Evolutionary conservation across 2,797 vertebrate genomes (phyloP), one percentile per base, ranked within the genome.

Genomic region (Phoxinus dragarum): DNA sequence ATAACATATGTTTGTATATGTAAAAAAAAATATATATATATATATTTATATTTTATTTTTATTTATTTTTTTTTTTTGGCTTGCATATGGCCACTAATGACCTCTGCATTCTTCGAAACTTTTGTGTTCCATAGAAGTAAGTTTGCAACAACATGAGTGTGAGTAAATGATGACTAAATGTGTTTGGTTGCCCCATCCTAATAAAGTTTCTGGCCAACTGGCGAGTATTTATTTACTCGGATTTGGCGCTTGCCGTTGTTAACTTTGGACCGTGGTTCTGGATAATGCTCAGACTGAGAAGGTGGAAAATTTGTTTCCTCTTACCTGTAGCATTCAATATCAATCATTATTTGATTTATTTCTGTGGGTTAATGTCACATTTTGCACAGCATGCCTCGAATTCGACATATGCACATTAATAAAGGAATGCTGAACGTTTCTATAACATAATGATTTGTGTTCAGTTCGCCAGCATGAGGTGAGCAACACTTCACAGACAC

Each of bases 401-500:
- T 31, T 42, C 56, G 74, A 49, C 56, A 80, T 42, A 14, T 79
- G 49, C 31, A 67, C 52, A 49, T 67, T 61, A 69, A 71, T 52
- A 85, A 74, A 64, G 31, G 19, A 89, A 80, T 6, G 36, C 79
- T 40, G 83, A 84, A 31, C 40, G 23, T 77, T 77, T 89, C 75
- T 78, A 66, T 85, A 84, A 82, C 23, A 78, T 59, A 75, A 75
- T 40, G 72, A 87, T 79, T 77, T 81, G 75, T 85, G 71, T 80
- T 34, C 34, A 81, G 71, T 34, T 38, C 12, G 68, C 80, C 80
- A 81, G 47, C 86, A 38, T 83, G 75, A 86, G 72, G 56, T 49
- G 47, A 56, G 83, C 80, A 77, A 61, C 80, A 86, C 67, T 47
- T 84, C 40, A 85, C 38, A 87, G 75, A 83, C 82, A 84, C 76